Conservation (phyloP, 1,140 invertebrate genomes). For the Notospermus geniculatus region DNA sequence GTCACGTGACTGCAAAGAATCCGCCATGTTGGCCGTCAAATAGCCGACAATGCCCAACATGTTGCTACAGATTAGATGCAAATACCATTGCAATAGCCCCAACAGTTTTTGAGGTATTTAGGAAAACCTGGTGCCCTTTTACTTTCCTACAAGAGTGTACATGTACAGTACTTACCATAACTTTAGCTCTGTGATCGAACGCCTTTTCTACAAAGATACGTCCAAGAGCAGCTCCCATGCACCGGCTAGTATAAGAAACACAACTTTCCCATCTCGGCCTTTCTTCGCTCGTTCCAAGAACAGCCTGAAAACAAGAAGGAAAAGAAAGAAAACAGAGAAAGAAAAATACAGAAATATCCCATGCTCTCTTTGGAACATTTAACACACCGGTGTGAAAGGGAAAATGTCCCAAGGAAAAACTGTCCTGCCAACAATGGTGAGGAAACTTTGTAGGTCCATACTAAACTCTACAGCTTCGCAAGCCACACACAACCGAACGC, state of each 20-base stretch:
- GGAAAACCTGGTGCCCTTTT: no score
- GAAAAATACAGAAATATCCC: background rate
- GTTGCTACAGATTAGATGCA: no score
- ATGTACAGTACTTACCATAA: constrained; percentile 55
- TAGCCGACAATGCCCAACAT: no score
- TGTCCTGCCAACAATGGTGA: no score
- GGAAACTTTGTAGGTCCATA: no score
- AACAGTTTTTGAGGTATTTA: no score
- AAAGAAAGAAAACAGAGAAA: constrained; percentile 2
- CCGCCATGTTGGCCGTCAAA: no score
- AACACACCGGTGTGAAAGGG: background rate
- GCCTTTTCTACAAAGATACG: constrained; percentile 89
- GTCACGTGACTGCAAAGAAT: no score
- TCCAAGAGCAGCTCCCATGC: constrained; percentile 86
- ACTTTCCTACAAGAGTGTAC: no score
- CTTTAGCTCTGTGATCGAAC: constrained; percentile 76
- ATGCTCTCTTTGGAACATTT: background rate
- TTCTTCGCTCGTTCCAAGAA: constrained; percentile 71
- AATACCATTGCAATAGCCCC: no score
- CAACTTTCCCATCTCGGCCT: constrained; percentile 78
- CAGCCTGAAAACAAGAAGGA: constrained; percentile 34
- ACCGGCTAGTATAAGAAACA: constrained; percentile 74
- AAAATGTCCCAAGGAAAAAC: constrained; percentile 68
- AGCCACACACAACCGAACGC: no score
- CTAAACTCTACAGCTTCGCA: no score